phyloP scores from a whole-genome alignment of 2,113 vertebrate species.

The Otus sunia region DNA sequence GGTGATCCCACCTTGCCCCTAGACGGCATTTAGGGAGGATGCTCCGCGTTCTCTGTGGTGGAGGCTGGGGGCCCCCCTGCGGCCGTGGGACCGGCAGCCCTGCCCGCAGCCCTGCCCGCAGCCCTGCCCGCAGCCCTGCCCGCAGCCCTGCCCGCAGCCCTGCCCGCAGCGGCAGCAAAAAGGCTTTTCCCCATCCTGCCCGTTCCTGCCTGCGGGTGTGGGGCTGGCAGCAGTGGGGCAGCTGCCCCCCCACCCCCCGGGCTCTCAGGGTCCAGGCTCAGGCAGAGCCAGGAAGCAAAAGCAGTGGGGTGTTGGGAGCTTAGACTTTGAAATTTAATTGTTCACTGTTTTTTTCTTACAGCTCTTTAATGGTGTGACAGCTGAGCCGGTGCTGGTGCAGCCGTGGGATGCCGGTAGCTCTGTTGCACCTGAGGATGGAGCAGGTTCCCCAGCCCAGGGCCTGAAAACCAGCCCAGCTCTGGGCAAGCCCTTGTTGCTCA shows the following conservation, averaged over 20 bases:
- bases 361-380: fast-evolving
- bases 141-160: too few relatives aligned
- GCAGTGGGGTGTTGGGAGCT: not conserved
- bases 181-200: not conserved
- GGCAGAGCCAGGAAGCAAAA: not conserved
- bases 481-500: not conserved
- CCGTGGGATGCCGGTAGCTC: not conserved
- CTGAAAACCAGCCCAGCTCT: not conserved
- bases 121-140: too few relatives aligned
- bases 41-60: not conserved
- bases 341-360: not conserved
- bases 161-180: not conserved
- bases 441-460: not conserved
- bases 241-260: fast-evolving
- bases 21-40: not conserved
- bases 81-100: not conserved
- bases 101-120: too few relatives aligned
- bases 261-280: not conserved
- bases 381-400: not conserved
- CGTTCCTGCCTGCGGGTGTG: not conserved
- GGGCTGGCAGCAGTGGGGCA: not conserved
- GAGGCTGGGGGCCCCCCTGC: constrained; percentile 1
- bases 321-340: not conserved
- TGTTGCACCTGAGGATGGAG: not conserved
- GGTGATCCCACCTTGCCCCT: not conserved